Base-by-base conservation (phyloP, 2,888 invertebrate species). In the Crepidodera aurea region DNA sequence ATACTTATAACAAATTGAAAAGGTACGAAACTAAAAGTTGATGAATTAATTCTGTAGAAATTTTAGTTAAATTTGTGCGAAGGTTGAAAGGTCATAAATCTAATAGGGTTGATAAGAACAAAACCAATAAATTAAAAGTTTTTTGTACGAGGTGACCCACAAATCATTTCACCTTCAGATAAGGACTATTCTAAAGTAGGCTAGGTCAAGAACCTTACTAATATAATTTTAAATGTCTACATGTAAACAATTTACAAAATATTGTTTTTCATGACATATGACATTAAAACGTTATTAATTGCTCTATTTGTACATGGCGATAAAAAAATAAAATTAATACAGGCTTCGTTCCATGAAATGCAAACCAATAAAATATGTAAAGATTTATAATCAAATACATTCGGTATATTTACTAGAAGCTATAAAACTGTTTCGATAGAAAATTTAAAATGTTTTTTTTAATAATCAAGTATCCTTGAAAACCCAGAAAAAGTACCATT, bases 141-240 rank as follows among this genome's bases (percentile, higher is more conserved):
- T 27, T 12, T 7, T 48, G 27, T 34, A 34, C 12, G 15, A 37
- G 34, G 51, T 51, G 37, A 51, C n/a, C 37, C 51, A 37, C 18
- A 18, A 39, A 39, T 37, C 34, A 51, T 39, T 19, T 51, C 39
- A 51, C 39, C 22, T 39, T 39, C 16, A 39, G 39, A 39, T 39
- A 39, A 39, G 13, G 6, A 39, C 7, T 5, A 16, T 39, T 39
- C 13, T n/a, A 7, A 39, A 39, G 10, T 39, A 2, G 39, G 39
- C n/a, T 39, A 39, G 13, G 12, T 39, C 16, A 39, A 39, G 12
- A 22, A 39, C 1, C 39, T 5, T 39, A 39, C 39, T 39, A n/a
- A 15, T 22, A 22, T 22, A 22, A 22, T 4, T 22, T 4, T 22
- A 22, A 22, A 39, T 15, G n/a, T n/a, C n/a, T n/a, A n/a, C n/a